Evolutionary conservation across 2,888 invertebrate genomes (phyloP).

Genomic region (Chirona hameri): DNA sequence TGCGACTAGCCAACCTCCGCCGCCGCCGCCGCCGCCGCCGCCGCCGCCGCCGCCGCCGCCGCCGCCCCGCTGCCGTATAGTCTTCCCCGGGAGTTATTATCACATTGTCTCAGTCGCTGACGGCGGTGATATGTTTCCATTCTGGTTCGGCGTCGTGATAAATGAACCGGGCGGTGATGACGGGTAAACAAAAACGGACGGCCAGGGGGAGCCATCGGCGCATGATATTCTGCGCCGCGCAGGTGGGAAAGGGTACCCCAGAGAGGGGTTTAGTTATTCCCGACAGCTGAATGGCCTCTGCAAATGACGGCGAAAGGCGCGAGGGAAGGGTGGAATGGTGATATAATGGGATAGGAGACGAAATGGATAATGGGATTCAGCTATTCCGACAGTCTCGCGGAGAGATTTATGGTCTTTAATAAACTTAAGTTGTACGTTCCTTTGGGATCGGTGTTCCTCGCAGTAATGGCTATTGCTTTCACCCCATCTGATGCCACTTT

Average conservation of each 20-base stretch:
- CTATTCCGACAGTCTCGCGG: no score
- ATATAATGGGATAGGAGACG: no score
- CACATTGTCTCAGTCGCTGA: neutral
- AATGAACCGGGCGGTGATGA: neutral
- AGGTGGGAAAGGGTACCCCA: neutral
- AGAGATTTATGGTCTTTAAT: no score
- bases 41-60: no score
- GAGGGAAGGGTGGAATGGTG: neutral
- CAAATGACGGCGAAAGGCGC: neutral
- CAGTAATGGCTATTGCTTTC: no score
- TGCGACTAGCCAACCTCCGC: neutral
- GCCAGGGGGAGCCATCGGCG: neutral
- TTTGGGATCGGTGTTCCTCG: no score
- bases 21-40: neutral
- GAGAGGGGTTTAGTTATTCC: neutral
- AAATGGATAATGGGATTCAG: no score
- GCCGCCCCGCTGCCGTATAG: neutral
- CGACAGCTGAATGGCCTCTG: neutral
- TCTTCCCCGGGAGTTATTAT: neutral
- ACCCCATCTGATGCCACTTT: no score
- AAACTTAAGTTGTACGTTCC: no score
- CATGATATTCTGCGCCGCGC: neutral
- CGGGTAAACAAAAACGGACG: neutral
- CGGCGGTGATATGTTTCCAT: constrained; percentile 1
- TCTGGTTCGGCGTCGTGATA: neutral